Conservation (phyloP, 2,113 vertebrate species). For the Thalassarche chlororhynchos region DNA sequence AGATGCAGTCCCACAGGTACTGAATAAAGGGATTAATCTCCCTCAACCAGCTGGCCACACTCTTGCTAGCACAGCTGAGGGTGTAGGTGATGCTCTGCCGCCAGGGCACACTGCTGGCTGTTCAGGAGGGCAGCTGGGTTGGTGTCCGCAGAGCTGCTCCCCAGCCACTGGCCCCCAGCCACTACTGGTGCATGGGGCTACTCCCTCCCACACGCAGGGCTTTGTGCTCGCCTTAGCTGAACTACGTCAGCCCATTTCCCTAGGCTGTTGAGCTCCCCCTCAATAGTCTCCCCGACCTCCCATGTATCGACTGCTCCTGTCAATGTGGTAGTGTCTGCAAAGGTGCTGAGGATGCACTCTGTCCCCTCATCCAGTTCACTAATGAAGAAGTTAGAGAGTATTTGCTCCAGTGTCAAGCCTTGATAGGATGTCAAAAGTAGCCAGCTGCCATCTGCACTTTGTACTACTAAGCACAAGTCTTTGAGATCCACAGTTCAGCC, state of each 20-base stretch:
- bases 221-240: background rate
- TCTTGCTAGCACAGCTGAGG: background rate
- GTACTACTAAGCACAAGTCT: background rate
- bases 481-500: background rate
- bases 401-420: background rate
- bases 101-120: background rate
- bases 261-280: background rate
- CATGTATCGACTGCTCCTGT: background rate
- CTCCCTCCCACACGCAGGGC: accelerated
- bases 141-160: background rate
- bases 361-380: background rate
- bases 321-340: background rate
- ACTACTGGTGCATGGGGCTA: background rate
- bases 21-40: background rate
- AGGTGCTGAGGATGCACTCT: background rate
- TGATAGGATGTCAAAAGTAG: background rate
- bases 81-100: background rate
- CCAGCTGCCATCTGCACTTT: background rate
- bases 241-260: background rate
- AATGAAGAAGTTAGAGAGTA: background rate
- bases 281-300: background rate
- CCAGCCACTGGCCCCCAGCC: background rate
- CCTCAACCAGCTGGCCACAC: background rate
- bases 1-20: background rate
- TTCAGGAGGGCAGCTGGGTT: background rate